Conservation (phyloP, 1,140 invertebrate species). For the Polypedilum vanderplanki region DNA sequence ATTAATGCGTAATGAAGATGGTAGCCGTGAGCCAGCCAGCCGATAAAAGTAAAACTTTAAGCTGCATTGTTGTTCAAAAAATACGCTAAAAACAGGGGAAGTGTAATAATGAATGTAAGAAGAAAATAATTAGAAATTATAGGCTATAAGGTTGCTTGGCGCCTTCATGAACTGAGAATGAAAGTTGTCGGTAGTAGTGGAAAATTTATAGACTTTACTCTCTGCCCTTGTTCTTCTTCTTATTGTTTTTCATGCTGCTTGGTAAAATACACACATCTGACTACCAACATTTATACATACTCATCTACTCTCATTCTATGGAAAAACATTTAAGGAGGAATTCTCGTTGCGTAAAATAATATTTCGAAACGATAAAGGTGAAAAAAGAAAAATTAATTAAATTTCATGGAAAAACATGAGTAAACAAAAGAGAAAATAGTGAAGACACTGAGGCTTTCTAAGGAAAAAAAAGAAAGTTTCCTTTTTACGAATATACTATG, state of each 20-base stretch:
- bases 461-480: background rate
- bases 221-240: too few species aligned
- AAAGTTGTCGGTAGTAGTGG: background rate
- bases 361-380: background rate
- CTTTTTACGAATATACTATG: too few species aligned
- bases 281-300: background rate
- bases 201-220: constrained; percentile 3
- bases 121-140: background rate
- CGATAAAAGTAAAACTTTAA: too few species aligned
- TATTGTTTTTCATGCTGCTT: too few species aligned
- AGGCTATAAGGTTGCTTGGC: background rate
- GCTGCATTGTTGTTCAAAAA: too few species aligned
- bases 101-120: background rate
- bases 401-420: background rate
- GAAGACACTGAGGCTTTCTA: background rate
- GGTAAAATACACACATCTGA: background rate
- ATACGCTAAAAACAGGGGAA: too few species aligned
- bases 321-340: background rate
- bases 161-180: background rate
- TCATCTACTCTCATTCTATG: background rate
- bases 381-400: background rate
- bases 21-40: too few species aligned
- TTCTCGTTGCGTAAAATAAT: background rate
- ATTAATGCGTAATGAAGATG: too few species aligned
- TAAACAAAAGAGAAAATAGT: background rate